Percentiles rank a stretch among this genome's conserved stretches.
These are phyloP conservation scores for Epinotia demarniana DNA, from an alignment of 2,888 invertebrate species.

Conservation along the genomic window DNA sequence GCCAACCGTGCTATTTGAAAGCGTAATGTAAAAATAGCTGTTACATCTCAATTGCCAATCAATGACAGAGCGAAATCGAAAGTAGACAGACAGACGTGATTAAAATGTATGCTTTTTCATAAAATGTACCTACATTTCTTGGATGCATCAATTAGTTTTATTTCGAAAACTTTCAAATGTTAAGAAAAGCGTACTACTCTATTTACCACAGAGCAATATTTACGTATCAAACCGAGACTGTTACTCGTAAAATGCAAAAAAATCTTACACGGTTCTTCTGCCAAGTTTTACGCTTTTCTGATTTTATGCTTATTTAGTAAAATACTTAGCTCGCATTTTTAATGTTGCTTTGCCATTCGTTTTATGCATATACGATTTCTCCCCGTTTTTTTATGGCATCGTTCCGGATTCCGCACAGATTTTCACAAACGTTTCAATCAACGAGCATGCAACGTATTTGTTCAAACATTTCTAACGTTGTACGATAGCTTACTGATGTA, in stretches of 20 bases:
- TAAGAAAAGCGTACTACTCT: background rate
- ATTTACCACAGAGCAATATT: too few species aligned
- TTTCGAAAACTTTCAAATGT: background rate
- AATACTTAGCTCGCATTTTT: constrained; percentile 13
- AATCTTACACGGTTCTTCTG: background rate
- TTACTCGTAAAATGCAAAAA: background rate
- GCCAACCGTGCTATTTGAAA: constrained; percentile 47
- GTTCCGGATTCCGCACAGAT: constrained; percentile 54
- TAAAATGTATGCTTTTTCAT: constrained; percentile 45
- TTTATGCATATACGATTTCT: constrained; percentile 47
- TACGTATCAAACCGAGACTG: background rate
- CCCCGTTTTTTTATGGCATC: constrained; percentile 41
- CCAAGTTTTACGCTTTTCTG: constrained; percentile 32
- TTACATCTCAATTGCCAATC: constrained; percentile 59
- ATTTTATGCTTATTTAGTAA: constrained; percentile 19
- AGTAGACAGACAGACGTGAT: constrained; percentile 48
- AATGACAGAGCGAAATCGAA: constrained; percentile 60
- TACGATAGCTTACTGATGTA: background rate
- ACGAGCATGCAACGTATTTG: constrained; percentile 48
- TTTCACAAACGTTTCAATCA: constrained; percentile 54
- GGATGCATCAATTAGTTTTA: constrained; percentile 7
- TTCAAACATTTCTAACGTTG: constrained; percentile 4
- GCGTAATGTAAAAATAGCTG: constrained; percentile 52
- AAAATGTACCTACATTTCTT: background rate
- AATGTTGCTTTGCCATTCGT: constrained; percentile 21